Base-by-base conservation (phyloP, 2,797 vertebrate genomes). In the Oreortyx pictus region DNA sequence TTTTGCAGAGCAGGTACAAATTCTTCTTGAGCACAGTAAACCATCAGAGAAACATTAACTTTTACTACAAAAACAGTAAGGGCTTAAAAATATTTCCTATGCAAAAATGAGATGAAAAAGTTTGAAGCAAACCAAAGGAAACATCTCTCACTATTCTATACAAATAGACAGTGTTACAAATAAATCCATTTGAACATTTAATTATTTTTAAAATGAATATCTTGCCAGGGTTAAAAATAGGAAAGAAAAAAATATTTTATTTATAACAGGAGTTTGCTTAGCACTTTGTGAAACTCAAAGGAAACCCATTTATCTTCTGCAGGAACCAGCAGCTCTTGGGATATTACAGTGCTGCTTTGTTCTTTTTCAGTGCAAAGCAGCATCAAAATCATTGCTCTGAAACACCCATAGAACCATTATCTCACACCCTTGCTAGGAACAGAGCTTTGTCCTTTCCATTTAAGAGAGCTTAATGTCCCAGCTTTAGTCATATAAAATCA, bases 11-110 rank as follows among this genome's bases (percentile, higher is more conserved):
- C 43, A 77, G 4, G 13, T 71, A 49, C 24, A 59, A 87, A 78
- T 92, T 91, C 60, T 70, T 94, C 52, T 85, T 68, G 10, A 41
- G 35, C 14, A 39, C 25, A 85, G 65, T n/a, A 90, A 87, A 64
- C 35, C 11, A 59, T 77, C 92, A 85, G 68, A 90, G 25, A 23
- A 67, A 39, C 33, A 65, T 50, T 86, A 88, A 84, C 47, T 82
- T 82, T 80, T 47, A 61, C 22, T 62, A 78, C 31, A 64, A 77
- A 94, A 95, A 87, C 11, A 13, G 33, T 35, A 89, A 76, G 9
- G 14, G 37, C 1, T 76, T 82, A n/a, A 2, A 16, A 65, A 27
- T 57, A 80, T 85, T 74, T 86, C 29, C 24, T 82, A 18, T 37
- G n/a, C 33, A 62, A 87, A 93, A 89, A 61, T 5, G 19, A 13